Evolutionary conservation across 2,888 invertebrate genomes (phyloP).

Genomic region (Apotomis turbidana): DNA sequence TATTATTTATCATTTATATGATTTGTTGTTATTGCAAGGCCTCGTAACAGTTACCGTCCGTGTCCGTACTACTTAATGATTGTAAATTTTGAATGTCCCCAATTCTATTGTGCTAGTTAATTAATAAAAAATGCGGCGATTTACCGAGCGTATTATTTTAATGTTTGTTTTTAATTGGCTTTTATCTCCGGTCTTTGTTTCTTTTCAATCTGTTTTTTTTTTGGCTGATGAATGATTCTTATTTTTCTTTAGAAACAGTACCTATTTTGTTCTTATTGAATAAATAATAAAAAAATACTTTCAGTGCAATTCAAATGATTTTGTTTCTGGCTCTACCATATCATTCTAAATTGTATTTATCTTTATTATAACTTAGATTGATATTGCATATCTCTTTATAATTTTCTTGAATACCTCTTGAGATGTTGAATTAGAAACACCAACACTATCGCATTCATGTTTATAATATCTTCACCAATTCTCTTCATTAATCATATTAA

Average conservation of each 20-base stretch:
- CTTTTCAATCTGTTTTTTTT: conserved; percentile 5
- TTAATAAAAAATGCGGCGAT: conserved; percentile 22
- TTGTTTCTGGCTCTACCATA: no score
- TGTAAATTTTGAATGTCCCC: conserved; percentile 20
- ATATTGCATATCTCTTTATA: no score
- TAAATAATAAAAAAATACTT: no score
- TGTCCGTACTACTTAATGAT: conserved; percentile 6
- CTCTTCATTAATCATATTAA: no score
- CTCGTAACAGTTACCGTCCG: conserved; percentile 15
- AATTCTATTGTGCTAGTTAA: conserved; percentile 30
- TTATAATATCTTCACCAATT: no score
- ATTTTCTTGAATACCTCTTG: no score
- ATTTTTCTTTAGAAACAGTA: neutral
- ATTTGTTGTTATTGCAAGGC: conserved; percentile 19
- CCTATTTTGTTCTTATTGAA: no score
- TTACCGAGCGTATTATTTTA: conserved; percentile 8
- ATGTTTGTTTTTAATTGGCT: conserved; percentile 17
- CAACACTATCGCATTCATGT: no score
- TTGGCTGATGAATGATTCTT: neutral
- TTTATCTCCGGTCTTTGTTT: neutral
- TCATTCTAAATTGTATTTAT: no score
- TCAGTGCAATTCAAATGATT: no score
- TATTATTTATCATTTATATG: neutral
- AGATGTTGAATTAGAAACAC: no score
- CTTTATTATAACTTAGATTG: no score